These are phyloP conservation scores for Agrochola macilenta DNA, from an alignment of 2,888 invertebrate genomes.

Conservation along the genomic window DNA sequence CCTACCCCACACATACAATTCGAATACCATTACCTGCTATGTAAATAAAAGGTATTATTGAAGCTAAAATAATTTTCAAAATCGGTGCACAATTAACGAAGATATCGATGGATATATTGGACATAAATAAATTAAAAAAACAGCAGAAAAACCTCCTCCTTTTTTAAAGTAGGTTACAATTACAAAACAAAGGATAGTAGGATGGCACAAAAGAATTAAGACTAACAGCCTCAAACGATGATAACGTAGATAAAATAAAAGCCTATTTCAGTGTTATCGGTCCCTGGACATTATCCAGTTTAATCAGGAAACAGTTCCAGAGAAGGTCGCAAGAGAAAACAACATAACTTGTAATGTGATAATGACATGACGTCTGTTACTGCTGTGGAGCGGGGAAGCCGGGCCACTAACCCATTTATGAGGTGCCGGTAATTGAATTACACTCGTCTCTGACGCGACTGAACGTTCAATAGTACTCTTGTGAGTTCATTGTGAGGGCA, in stretches of 20 bases:
- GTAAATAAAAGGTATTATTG: no score
- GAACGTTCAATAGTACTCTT: constrained; percentile 58
- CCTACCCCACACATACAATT: no score
- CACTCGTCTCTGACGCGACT: constrained; percentile 70
- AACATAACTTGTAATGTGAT: constrained; percentile 74
- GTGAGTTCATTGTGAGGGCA: constrained; percentile 51
- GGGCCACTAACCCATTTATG: constrained; percentile 85
- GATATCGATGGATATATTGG: no score
- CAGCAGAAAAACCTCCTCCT: no score
- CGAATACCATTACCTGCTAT: no score
- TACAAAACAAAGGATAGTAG: not conserved
- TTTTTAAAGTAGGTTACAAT: no score
- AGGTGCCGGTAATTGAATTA: constrained; percentile 83
- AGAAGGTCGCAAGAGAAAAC: constrained; percentile 59
- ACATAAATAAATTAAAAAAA: no score
- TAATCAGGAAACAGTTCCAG: constrained; percentile 43
- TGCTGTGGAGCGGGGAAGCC: constrained; percentile 76
- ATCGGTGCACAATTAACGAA: no score
- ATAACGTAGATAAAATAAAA: not conserved
- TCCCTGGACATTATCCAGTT: constrained; percentile 15
- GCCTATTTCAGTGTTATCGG: not conserved
- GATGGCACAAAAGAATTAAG: not conserved
- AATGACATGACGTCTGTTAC: constrained; percentile 69
- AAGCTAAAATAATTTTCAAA: no score
- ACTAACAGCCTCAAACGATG: constrained; percentile 1